phyloP scores from a whole-genome alignment of 2,113 vertebrate genomes.

The Strix uralensis region DNA sequence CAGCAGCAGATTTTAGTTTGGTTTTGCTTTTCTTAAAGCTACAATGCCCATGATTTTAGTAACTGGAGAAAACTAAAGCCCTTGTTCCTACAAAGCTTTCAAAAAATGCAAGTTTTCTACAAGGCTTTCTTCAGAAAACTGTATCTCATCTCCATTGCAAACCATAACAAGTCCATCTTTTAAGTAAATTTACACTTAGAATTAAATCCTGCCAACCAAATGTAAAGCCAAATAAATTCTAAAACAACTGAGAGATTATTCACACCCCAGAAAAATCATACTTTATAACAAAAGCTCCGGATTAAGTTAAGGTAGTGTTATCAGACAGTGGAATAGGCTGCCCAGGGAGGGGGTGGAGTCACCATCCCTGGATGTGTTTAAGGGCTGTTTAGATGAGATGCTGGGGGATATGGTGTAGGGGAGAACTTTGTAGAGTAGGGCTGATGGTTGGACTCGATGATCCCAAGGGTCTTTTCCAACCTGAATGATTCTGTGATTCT shows the following conservation, averaged over 20 bases:
- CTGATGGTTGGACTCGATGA: too few species aligned
- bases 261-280: not conserved
- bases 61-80: not conserved
- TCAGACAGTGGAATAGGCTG: too few species aligned
- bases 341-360: too few species aligned
- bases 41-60: not conserved
- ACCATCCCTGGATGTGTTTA: too few species aligned
- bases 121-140: not conserved
- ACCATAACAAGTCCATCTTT: not conserved
- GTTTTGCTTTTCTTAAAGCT: not conserved
- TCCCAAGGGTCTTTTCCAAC: too few species aligned
- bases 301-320: not conserved
- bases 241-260: not conserved
- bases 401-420: too few species aligned
- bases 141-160: not conserved
- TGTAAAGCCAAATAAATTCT: not conserved
- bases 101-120: not conserved
- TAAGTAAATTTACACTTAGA: not conserved
- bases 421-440: too few species aligned
- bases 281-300: not conserved
- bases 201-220: not conserved
- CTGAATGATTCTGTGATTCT: too few species aligned
- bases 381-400: too few species aligned
- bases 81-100: not conserved
- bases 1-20: not conserved